Conservation (phyloP, 2,113 vertebrate genomes). For the Dasyurus viverrinus region DNA sequence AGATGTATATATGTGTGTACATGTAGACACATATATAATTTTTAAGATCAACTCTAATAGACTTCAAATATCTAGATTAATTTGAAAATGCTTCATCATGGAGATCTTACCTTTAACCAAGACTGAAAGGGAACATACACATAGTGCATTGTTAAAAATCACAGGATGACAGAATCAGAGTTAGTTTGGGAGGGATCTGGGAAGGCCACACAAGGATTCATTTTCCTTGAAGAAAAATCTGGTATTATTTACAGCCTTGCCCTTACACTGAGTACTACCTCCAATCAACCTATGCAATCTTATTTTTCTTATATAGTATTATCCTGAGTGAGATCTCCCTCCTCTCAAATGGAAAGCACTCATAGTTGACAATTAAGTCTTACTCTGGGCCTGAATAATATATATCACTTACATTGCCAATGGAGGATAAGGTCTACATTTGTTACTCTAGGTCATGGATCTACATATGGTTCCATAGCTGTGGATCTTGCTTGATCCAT, state of each 20-base stretch:
- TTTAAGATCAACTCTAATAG: not conserved
- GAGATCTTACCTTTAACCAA: not conserved
- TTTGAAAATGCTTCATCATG: not conserved
- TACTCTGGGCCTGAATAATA: not conserved
- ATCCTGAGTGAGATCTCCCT: not conserved
- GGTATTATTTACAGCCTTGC: not conserved
- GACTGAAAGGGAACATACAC: not conserved
- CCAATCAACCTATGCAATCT: not conserved
- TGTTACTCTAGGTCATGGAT: no score
- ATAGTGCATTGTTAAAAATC: not conserved
- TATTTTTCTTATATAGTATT: not conserved
- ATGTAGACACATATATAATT: no score
- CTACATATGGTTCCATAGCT: not conserved
- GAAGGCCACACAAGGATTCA: not conserved
- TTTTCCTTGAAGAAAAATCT: not conserved
- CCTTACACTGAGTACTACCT: not conserved
- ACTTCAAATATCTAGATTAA: not conserved
- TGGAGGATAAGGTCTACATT: no score
- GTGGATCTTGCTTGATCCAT: not conserved
- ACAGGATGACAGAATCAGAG: not conserved
- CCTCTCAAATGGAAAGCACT: no score
- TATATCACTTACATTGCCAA: not conserved
- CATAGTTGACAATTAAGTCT: not conserved
- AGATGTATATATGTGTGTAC: not conserved
- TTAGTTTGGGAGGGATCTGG: not conserved